Evolutionary conservation across 2,888 invertebrate genomes (phyloP).

Genomic region (Nemurella pictetii): DNA sequence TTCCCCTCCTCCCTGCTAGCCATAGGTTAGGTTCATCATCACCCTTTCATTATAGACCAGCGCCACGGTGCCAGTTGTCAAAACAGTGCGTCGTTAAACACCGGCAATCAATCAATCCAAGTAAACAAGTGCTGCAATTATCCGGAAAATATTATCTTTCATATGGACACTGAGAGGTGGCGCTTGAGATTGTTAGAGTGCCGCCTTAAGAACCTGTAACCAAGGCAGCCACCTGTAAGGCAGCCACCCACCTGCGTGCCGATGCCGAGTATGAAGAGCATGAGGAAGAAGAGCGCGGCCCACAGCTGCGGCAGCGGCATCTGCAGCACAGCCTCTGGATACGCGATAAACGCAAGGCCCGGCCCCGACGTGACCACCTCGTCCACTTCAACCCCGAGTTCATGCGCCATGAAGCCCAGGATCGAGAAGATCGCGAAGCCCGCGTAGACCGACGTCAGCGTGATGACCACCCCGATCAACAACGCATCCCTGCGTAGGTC

Average conservation of each 20-base stretch:
- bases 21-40: no score
- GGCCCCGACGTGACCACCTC: slow-evolving; percentile 46
- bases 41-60: no score
- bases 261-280: slow-evolving; percentile 45
- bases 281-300: slow-evolving; percentile 46
- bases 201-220: no score
- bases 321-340: slow-evolving; percentile 46
- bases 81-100: no score
- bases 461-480: slow-evolving; percentile 50
- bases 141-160: no score
- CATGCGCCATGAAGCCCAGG: slow-evolving; percentile 54
- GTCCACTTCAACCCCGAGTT: slow-evolving; percentile 48
- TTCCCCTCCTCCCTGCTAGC: no score
- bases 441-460: slow-evolving; percentile 53
- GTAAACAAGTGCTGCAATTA: no score
- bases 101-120: no score
- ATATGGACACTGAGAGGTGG: no score
- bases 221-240: no score
- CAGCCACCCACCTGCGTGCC: slow-evolving; percentile 43
- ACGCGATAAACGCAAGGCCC: slow-evolving; percentile 47
- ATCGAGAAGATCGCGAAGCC: slow-evolving; percentile 53
- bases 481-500: slow-evolving; percentile 45
- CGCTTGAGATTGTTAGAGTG: no score
- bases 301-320: slow-evolving; percentile 46
- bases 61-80: no score